These are phyloP conservation scores for Mystacornis crossleyi DNA, from an alignment of 2,113 vertebrate genomes.

Conservation along the genomic window DNA sequence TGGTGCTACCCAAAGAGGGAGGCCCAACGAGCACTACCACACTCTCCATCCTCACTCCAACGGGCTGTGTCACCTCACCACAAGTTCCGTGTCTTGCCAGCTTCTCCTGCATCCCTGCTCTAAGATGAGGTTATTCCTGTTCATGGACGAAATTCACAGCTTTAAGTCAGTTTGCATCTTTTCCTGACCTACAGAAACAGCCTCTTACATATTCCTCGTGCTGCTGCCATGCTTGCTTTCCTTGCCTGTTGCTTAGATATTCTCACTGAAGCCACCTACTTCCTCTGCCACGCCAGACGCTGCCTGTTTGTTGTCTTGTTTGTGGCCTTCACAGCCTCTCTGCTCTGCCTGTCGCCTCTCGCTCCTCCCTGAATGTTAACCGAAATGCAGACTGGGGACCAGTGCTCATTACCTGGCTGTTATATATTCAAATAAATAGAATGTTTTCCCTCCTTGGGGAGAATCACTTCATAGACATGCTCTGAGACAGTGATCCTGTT, in stretches of 20 bases:
- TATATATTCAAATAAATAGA: neutral
- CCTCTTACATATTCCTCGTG: neutral
- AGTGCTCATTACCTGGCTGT: neutral
- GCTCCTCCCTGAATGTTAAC: neutral
- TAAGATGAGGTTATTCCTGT: neutral
- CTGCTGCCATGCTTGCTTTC: neutral
- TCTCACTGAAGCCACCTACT: neutral
- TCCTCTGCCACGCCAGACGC: neutral
- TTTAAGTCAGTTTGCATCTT: neutral
- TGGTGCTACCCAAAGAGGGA: neutral
- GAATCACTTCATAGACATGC: neutral
- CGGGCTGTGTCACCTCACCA: neutral
- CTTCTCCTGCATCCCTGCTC: neutral
- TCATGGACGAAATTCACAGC: neutral
- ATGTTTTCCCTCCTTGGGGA: neutral
- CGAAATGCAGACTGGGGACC: neutral
- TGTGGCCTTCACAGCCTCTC: accelerated
- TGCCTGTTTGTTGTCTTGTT: neutral
- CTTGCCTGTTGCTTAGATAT: neutral
- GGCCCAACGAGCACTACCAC: accelerated
- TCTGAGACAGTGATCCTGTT: neutral
- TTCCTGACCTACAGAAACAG: neutral
- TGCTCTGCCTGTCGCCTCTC: neutral
- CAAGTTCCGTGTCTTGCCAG: accelerated
- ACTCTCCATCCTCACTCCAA: neutral